Conservation (phyloP, 2,113 vertebrate species). For the Syngnathus floridae region DNA sequence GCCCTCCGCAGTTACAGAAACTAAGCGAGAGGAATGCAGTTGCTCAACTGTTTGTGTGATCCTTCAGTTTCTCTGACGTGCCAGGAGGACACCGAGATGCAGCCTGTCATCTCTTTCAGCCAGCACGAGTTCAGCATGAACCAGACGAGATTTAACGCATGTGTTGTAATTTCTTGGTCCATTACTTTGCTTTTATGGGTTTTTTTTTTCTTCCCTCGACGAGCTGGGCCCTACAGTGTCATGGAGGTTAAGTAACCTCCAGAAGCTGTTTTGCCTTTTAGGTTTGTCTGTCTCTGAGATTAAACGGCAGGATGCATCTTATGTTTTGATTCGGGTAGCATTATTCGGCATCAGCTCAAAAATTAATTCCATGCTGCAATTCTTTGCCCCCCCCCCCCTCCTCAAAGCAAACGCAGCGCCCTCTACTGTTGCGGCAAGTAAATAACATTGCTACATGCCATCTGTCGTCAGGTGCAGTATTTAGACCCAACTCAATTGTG, state of each 20-base stretch:
- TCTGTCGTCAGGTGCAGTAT: conserved; percentile 46
- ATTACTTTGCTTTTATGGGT: no score
- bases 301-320: background rate
- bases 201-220: no score
- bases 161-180: no score
- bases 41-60: background rate
- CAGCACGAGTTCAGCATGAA: background rate
- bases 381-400: conserved; percentile 21
- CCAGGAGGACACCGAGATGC: background rate
- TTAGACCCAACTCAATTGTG: conserved; percentile 53
- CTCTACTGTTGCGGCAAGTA: conserved; percentile 50
- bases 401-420: conserved; percentile 30
- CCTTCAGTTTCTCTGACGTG: background rate
- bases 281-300: background rate
- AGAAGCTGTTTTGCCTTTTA: no score
- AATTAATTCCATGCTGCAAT: conserved; percentile 6
- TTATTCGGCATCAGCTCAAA: background rate
- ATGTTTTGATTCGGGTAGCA: background rate
- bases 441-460: conserved; percentile 37
- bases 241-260: no score
- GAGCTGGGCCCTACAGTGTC: no score
- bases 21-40: background rate
- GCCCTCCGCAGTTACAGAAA: background rate
- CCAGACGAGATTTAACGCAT: no score
- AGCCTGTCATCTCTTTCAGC: background rate